Evolutionary conservation across 2,888 invertebrate species (phyloP).

Genomic region (Epiblema foenella): DNA sequence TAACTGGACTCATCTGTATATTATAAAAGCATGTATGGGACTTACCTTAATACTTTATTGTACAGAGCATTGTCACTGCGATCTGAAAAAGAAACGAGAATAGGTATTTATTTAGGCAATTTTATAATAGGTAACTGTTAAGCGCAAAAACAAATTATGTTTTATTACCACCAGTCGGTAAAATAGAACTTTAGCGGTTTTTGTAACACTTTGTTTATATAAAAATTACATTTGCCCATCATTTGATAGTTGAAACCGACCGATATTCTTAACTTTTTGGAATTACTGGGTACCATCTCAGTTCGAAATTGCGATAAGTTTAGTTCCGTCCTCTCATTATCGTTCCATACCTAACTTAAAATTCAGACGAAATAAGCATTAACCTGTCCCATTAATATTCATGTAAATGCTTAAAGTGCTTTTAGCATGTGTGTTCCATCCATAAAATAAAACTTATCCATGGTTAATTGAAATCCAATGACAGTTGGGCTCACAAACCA

Average conservation of each 20-base stretch:
- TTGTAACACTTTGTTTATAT: no score
- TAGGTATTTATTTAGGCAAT: slow-evolving; percentile 4
- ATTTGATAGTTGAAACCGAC: no score
- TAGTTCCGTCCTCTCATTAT: not conserved
- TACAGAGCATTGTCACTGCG: slow-evolving; percentile 27
- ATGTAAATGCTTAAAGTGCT: slow-evolving; percentile 13
- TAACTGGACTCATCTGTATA: slow-evolving; percentile 24
- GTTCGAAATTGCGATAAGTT: not conserved
- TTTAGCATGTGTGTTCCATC: slow-evolving; percentile 16
- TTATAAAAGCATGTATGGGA: not conserved
- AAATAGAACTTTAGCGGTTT: no score
- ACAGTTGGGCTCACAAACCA: slow-evolving; percentile 27
- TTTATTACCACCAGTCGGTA: no score
- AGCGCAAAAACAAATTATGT: no score
- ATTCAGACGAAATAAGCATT: not conserved
- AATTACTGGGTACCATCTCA: not conserved
- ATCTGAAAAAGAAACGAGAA: slow-evolving; percentile 34
- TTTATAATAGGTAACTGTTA: not conserved
- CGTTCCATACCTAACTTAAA: not conserved
- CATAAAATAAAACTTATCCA: slow-evolving; percentile 31
- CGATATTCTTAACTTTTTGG: no score
- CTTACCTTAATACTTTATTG: slow-evolving; percentile 49
- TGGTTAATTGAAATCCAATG: slow-evolving; percentile 36
- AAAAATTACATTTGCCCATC: no score
- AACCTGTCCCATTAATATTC: slow-evolving; percentile 3